A percentile compares a stretch with the other conserved stretches of the same genome.
Evolutionary conservation across 2,888 invertebrate species (phyloP).

Genomic region (Clusia tigrina): DNA sequence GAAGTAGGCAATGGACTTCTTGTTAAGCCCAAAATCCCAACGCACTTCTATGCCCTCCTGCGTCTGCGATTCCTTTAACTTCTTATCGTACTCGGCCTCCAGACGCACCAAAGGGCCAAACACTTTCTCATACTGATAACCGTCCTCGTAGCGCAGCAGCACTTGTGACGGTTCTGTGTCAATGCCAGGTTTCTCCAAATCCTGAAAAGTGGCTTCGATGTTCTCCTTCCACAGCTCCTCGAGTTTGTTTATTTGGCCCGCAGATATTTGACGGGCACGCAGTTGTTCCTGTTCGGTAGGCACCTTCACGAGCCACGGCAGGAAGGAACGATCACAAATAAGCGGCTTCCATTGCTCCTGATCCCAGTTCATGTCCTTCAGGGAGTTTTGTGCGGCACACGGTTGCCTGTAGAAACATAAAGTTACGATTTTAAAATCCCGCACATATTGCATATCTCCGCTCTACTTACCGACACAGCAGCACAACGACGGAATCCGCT

Average conservation of each 20-base stretch:
- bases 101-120: constrained; percentile 96
- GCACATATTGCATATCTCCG: neutral
- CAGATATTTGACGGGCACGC: constrained; percentile 94
- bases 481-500: constrained; percentile 96
- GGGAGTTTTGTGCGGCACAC: constrained; percentile 94
- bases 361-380: constrained; percentile 99
- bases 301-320: constrained; percentile 97
- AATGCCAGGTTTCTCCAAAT: constrained; percentile 96
- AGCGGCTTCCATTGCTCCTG: constrained; percentile 98
- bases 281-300: constrained; percentile 96
- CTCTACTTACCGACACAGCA: constrained; percentile 80
- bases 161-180: constrained; percentile 96
- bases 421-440: neutral
- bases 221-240: constrained; percentile 99
- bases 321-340: constrained; percentile 94
- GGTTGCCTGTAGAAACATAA: constrained; percentile 73
- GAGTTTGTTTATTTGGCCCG: constrained; percentile 95
- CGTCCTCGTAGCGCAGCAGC: constrained; percentile 88
- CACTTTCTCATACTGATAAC: constrained; percentile 98
- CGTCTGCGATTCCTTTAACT: constrained; percentile 96
- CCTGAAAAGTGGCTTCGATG: constrained; percentile 96
- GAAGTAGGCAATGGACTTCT: constrained; percentile 97
- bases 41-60: constrained; percentile 98
- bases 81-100: constrained; percentile 98
- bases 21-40: constrained; percentile 98